These are phyloP conservation scores for Tetraodon nigroviridis DNA, from an alignment of 2,113 vertebrate genomes.

Conservation along the genomic window DNA sequence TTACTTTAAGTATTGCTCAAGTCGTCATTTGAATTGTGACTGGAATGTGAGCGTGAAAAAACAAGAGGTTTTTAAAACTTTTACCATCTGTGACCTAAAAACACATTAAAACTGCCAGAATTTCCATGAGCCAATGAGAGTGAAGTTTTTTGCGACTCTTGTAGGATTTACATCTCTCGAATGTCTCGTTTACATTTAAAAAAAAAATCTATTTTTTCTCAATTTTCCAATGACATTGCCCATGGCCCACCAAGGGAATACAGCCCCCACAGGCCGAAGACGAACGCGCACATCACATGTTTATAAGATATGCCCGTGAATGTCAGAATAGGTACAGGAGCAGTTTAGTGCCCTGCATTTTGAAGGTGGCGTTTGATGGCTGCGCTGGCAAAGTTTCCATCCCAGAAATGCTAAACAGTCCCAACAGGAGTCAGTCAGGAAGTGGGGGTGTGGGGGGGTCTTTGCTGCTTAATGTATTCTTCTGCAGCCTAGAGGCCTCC, in stretches of 20 bases:
- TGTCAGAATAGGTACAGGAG: constrained; percentile 64
- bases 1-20: constrained; percentile 33
- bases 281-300: constrained; percentile 51
- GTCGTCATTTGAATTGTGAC: constrained; percentile 37
- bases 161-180: constrained; percentile 62
- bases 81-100: constrained; percentile 62
- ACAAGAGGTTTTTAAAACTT: constrained; percentile 47
- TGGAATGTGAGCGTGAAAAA: constrained; percentile 24
- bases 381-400: constrained; percentile 70
- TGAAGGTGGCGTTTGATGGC: constrained; percentile 70
- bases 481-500: constrained; percentile 67
- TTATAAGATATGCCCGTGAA: constrained; percentile 37
- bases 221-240: constrained; percentile 52
- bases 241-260: constrained; percentile 49
- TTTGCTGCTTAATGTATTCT: constrained; percentile 75
- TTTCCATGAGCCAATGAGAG: constrained; percentile 64
- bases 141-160: constrained; percentile 58
- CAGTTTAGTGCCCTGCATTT: constrained; percentile 63
- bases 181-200: constrained; percentile 43
- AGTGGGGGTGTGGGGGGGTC: constrained; percentile 61
- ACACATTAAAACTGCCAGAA: constrained; percentile 60
- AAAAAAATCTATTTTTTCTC: constrained; percentile 30
- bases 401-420: constrained; percentile 73
- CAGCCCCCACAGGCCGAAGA: constrained; percentile 51
- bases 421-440: constrained; percentile 73